These are phyloP conservation scores for Crenichthys baileyi DNA, from an alignment of 2,797 vertebrate genomes.

Conservation along the genomic window DNA sequence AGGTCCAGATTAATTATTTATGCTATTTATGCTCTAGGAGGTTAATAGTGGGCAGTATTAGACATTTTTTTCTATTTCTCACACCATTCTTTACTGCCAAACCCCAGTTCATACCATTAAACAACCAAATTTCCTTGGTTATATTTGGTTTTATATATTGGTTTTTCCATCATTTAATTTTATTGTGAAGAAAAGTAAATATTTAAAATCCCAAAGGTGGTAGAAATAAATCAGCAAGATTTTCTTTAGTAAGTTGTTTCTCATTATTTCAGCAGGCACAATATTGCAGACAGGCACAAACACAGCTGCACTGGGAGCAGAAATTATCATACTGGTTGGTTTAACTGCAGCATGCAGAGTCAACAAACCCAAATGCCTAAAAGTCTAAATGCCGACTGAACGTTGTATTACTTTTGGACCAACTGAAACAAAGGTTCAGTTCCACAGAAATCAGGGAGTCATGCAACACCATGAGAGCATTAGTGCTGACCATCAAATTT, in stretches of 20 bases:
- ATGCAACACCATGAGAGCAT: slow-evolving; percentile 1
- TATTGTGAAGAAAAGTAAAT: slow-evolving; percentile 38
- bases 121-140: slow-evolving; percentile 1
- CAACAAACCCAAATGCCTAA: slow-evolving; percentile 42
- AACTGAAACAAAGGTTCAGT: slow-evolving; percentile 11
- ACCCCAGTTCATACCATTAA: not conserved
- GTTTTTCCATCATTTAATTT: slow-evolving; percentile 39
- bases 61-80: slow-evolving; percentile 4
- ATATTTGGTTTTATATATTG: too few relatives aligned
- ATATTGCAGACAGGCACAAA: slow-evolving; percentile 59
- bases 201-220: slow-evolving; percentile 31
- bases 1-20: slow-evolving; percentile 41
- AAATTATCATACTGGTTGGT: slow-evolving; percentile 67
- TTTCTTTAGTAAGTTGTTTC: slow-evolving; percentile 57
- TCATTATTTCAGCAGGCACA: slow-evolving; percentile 51
- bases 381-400: slow-evolving; percentile 30
- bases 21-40: slow-evolving; percentile 7
- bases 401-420: slow-evolving; percentile 28
- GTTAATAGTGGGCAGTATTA: slow-evolving; percentile 6
- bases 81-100: not conserved
- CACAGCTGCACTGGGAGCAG: slow-evolving; percentile 62
- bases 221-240: slow-evolving; percentile 34
- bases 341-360: slow-evolving; percentile 58
- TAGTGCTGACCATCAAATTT: not conserved
- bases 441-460: not conserved